Base-by-base conservation (phyloP, 2,113 vertebrate species). In the Prinia subflava region DNA sequence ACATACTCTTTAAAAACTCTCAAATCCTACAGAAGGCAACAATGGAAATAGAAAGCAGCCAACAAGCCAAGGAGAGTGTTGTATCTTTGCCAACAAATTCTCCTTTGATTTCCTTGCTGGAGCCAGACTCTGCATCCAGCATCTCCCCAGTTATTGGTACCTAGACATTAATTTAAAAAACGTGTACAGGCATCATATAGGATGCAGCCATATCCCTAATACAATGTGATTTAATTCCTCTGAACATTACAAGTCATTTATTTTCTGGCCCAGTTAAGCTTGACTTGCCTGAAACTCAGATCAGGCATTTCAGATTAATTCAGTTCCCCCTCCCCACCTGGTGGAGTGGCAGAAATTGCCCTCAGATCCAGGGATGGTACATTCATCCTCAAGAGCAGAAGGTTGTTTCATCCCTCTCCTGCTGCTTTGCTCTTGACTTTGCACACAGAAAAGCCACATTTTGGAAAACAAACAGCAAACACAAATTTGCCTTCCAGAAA, bases 401-500 rank as follows among this genome's bases (percentile, higher is more conserved):
- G 21, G 47, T 41, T 27, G 1, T 49, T 69, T 68, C 9, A 25
- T 53, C 13, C 39, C 20, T 55, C 10, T 75, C 23, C 65, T 52
- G 33, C 62, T 75, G 52, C 67, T 92, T 74, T 92, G 55, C 60
- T 81, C 73, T 47, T 17, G 35, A 28, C 33, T 74, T 63, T 24
- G 23, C 41, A 50, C 31, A 2, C 0, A 0, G 4, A 39, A 37
- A 16, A 76, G 19, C 19, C 39, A 25, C 3, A 0, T 22, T 19
- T 16, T 28, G 47, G 50, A 30, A 75, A 57, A 70, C 13, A 70
- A 63, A 55, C 0, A 0, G 10, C 70, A 71, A 18, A 22, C 17
- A 55, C n/a, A 75, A 22, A 49, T n/a, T 10, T 33, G 9, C 16
- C 56, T 35, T 62, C 1, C 15, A 71, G 83, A 53, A 85, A 49